Base-by-base conservation (phyloP, 2,797 vertebrate species). In the Etheostoma nigrum region DNA sequence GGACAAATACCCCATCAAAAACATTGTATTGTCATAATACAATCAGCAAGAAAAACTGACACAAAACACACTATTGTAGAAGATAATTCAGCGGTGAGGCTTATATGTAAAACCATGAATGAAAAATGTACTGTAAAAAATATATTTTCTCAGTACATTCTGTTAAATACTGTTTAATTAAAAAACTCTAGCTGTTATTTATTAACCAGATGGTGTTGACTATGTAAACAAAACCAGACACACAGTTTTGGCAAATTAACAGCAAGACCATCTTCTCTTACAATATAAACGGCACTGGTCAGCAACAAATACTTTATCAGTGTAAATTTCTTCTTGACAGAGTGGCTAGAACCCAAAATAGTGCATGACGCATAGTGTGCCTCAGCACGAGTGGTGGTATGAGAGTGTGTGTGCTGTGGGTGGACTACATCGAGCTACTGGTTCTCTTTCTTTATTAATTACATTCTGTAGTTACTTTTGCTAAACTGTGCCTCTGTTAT, bases 341-440 rank as follows among this genome's bases (percentile, higher is more conserved):
- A 69, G 73, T 52, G 75, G 81, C 81, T 61, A 85, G 51, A 62
- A 47, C 53, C 64, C 53, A 76, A 88, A 89, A 89, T 89, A 91
- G 79, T 23, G 6, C 71, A 64, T 79, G 81, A 82, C 36, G 45
- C 78, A 86, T 62, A 70, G 53, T 62, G 61, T 21, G 76, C 69
- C 77, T 71, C 70, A 78, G 66, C 77, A 67, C 6, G 44, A 75
- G 70, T 77, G 63, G 40, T 82, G 59, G 59, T 54, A 53, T 42
- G 52, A 60, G 65, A 80, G 64, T 66, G 53, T 58, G 58, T 42
- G 58, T 65, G 59, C 78, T 27, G 58, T 21, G 21, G 54, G 30
- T 66, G 60, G 69, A 71, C 60, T 11, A 54, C 23, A 81, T 27
- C 5, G 6, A 64, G 36, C 74, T 23, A 51, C 51, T 11, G 25